phyloP scores from a whole-genome alignment of 1,140 invertebrate genomes.

The Wasmannia auropunctata region DNA sequence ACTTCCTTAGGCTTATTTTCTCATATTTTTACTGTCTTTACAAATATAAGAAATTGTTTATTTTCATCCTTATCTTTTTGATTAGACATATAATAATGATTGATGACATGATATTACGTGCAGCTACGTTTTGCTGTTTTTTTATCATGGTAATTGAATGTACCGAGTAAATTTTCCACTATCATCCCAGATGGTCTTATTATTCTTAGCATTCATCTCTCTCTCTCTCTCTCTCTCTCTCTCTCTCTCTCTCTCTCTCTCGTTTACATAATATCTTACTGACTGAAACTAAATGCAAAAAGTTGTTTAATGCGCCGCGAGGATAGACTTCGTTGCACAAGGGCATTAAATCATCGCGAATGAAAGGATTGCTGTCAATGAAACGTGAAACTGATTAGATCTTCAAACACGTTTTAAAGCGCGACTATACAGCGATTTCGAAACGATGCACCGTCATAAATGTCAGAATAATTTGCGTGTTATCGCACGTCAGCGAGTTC shows the following conservation, averaged over 20 bases:
- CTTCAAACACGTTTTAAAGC: neutral
- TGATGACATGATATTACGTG: neutral
- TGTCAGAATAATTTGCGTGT: conserved; percentile 35
- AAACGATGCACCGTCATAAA: conserved; percentile 22
- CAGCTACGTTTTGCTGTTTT: neutral
- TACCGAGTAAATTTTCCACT: neutral
- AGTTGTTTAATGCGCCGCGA: conserved; percentile 2
- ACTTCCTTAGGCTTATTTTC: no score
- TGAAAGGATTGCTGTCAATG: conserved; percentile 46
- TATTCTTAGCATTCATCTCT: neutral
- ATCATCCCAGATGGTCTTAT: neutral
- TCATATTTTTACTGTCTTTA: no score
- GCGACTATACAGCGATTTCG: conserved; percentile 13
- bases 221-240: neutral
- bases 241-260: neutral
- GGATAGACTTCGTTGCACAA: conserved; percentile 29
- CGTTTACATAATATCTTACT: conserved; percentile 29
- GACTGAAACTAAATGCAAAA: conserved; percentile 1
- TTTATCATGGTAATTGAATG: neutral
- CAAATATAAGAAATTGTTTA: no score
- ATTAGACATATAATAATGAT: neutral
- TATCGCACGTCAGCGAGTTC: neutral
- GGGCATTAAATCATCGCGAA: conserved; percentile 42
- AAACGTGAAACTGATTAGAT: conserved; percentile 43
- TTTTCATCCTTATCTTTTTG: no score